Conservation (phyloP, 2,113 vertebrate genomes). For the Brachypodius melanocephalos region DNA sequence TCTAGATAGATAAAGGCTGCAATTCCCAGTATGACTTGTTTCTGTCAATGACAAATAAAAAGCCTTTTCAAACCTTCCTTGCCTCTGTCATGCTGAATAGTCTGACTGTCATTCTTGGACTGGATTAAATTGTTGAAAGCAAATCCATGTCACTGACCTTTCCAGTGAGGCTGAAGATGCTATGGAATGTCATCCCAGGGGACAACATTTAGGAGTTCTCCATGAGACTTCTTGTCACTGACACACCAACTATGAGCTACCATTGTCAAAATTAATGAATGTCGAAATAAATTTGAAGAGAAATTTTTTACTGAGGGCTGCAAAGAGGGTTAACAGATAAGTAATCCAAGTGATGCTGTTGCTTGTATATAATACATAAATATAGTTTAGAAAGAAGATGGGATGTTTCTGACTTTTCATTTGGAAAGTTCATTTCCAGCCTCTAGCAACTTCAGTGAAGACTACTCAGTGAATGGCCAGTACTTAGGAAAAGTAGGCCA, state of each 20-base stretch:
- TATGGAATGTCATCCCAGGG: neutral
- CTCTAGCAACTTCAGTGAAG: neutral
- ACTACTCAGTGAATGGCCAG: neutral
- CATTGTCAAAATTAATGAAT: constrained; percentile 23
- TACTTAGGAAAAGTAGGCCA: neutral
- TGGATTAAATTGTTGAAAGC: constrained; percentile 28
- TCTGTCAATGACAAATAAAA: constrained; percentile 21
- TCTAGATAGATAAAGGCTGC: neutral
- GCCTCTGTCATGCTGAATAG: neutral
- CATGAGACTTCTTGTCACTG: neutral
- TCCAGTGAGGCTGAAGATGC: constrained; percentile 5
- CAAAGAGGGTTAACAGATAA: neutral
- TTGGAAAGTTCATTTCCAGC: neutral
- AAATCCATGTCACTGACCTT: constrained; percentile 50
- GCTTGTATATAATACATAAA: neutral
- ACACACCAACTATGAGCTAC: neutral
- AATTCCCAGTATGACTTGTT: neutral
- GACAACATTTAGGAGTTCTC: constrained; percentile 16
- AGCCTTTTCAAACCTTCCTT: neutral
- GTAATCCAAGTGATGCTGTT: neutral
- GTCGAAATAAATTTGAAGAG: neutral
- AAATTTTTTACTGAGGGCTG: neutral
- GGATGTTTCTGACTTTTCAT: neutral
- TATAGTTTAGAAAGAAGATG: neutral
- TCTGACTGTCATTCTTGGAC: constrained; percentile 23